phyloP scores from a whole-genome alignment of 2,888 invertebrate genomes.

The Thymelicus acteon region DNA sequence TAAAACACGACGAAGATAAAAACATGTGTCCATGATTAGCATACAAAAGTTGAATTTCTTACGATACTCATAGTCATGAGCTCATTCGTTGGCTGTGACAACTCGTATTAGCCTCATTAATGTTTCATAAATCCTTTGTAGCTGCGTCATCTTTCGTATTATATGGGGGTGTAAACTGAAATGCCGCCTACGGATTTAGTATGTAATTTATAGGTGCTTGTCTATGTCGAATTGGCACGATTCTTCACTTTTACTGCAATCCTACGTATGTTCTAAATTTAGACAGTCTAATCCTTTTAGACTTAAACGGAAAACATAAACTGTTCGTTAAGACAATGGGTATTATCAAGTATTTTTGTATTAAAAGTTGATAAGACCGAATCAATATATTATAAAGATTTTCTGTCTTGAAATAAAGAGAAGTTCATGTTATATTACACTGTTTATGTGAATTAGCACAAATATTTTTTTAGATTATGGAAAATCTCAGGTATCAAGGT shows the following conservation, averaged over 20 bases:
- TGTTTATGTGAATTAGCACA: too few species aligned
- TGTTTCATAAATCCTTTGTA: constrained; percentile 51
- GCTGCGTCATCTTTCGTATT: constrained; percentile 24
- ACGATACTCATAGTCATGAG: constrained; percentile 50
- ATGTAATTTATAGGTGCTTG: constrained; percentile 19
- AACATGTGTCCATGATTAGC: constrained; percentile 55
- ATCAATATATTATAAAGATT: too few species aligned
- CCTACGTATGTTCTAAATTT: constrained; percentile 5
- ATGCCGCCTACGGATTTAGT: constrained; percentile 25
- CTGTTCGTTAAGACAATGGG: constrained; percentile 4
- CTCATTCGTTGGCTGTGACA: constrained; percentile 49
- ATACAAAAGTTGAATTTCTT: constrained; percentile 66
- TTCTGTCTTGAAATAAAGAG: too few species aligned
- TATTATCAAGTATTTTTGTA: neutral
- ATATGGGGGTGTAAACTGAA: constrained; percentile 24
- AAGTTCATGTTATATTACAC: too few species aligned
- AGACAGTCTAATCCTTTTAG: neutral
- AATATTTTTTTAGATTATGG: too few species aligned
- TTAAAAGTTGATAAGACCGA: too few species aligned
- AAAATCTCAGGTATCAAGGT: too few species aligned
- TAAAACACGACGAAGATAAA: constrained; percentile 43
- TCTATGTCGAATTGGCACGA: constrained; percentile 18
- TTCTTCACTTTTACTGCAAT: constrained; percentile 20
- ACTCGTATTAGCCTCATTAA: constrained; percentile 60
- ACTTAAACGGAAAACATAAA: too few species aligned